Conservation (phyloP, 2,113 vertebrate genomes). For the Mugil cephalus region DNA sequence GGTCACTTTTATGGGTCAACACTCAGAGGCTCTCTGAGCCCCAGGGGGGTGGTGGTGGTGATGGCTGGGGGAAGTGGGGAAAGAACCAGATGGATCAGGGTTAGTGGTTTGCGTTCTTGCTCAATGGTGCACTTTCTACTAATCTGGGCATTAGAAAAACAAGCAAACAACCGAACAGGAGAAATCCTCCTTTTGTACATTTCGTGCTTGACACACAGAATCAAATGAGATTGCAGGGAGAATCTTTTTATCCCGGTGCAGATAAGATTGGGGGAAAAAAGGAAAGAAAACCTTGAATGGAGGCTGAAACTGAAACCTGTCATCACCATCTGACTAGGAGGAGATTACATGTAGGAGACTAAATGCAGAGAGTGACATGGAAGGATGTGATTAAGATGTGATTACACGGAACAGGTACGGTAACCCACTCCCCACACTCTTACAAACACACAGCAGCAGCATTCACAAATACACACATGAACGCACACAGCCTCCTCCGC, state of each 20-base stretch:
- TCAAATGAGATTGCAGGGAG: constrained; percentile 6
- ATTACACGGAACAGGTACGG: constrained; percentile 62
- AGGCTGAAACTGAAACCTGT: constrained; percentile 39
- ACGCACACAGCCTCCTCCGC: background rate
- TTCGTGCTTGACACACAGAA: constrained; percentile 20
- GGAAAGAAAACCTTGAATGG: too few species aligned
- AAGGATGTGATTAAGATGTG: constrained; percentile 63
- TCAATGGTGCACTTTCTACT: constrained; percentile 31
- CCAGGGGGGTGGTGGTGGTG: background rate
- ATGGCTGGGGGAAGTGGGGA: background rate
- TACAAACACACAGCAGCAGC: constrained; percentile 34
- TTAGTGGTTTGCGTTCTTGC: constrained; percentile 44
- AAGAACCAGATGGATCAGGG: constrained; percentile 23
- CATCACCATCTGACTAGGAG: constrained; percentile 23
- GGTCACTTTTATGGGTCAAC: constrained; percentile 58
- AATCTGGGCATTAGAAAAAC: constrained; percentile 53
- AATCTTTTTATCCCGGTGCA: too few species aligned
- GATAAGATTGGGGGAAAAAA: too few species aligned
- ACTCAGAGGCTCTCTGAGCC: constrained; percentile 49
- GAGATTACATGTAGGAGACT: constrained; percentile 42
- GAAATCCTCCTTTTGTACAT: constrained; percentile 29
- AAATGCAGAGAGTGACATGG: constrained; percentile 37
- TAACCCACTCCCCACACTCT: constrained; percentile 7
- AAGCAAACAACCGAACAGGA: constrained; percentile 43
- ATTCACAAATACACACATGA: constrained; percentile 21